Evolutionary conservation across 2,888 invertebrate genomes (phyloP), one percentile per base, ranked within the genome.

Genomic region (Sesamia inferens): DNA sequence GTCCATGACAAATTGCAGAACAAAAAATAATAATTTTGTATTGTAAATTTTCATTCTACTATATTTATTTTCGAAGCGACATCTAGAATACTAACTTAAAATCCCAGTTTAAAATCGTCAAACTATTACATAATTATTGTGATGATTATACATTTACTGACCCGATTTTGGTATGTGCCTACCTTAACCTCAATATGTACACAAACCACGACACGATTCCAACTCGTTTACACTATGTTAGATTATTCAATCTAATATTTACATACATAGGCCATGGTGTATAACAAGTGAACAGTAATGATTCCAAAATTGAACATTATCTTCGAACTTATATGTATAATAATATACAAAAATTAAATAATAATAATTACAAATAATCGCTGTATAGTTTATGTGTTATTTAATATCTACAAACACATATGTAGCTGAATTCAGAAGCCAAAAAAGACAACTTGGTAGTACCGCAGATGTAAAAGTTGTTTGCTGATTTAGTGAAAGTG

Each of bases 91-190:
- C 19, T 65, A 67, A 64, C 10, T 48, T 24, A 57, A 61, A 75
- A 63, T 75, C 44, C 39, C 22, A 66, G 57, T 72, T 66, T 65
- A 54, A 63, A 70, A 73, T 63, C 65, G 75, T 13, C 65, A 74
- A 64, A 69, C 70, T 72, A 62, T 68, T 66, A 69, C 74, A 65
- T 68, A 66, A 68, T 54, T 67, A 72, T 3, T 31, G 1, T 71
- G 76, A 85, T 81, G 85, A 86, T 85, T 47, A 80, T 42, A 65
- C 13, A 59, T 75, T 81, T 88, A 91, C 91, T 91, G 91, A 92
- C 90, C 91, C 85, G 87, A 90, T 89, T 92, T 91, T 92, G 92
- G 93, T 90, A 90, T 89, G 78, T 87, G 86, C 88, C 81, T 86
- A 86, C 71, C 76, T 65, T 68, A 42, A 70, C 58, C 65, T 79